phyloP scores from a whole-genome alignment of 2,113 vertebrate species.

The Pithys albifrons region DNA sequence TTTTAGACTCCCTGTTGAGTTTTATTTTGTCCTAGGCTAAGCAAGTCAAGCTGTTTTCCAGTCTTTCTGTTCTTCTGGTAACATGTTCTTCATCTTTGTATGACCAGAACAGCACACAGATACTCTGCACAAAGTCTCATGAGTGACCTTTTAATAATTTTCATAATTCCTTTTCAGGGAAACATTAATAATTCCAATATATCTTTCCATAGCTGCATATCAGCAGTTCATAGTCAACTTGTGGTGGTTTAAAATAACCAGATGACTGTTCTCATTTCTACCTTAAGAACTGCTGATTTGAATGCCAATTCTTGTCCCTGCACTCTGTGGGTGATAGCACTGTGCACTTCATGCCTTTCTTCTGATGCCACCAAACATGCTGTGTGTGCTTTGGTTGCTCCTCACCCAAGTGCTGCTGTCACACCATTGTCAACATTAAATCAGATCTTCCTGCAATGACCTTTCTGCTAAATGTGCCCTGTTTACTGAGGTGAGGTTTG shows the following conservation, averaged over 20 bases:
- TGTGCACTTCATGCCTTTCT: neutral
- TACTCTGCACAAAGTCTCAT: neutral
- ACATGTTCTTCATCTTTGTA: neutral
- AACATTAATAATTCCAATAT: neutral
- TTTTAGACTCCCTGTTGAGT: neutral
- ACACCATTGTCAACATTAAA: neutral
- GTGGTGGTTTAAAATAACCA: neutral
- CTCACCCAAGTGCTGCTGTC: neutral
- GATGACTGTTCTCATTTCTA: neutral
- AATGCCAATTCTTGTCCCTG: neutral
- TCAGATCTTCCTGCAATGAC: neutral
- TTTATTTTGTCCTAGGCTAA: constrained; percentile 14
- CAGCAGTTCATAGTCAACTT: neutral
- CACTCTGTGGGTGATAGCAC: neutral
- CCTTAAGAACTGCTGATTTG: neutral
- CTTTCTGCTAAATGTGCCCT: neutral
- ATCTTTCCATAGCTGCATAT: neutral
- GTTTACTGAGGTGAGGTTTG: neutral
- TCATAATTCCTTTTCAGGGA: neutral
- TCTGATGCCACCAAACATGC: neutral
- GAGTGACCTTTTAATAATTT: neutral
- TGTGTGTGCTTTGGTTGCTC: neutral
- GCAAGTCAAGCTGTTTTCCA: constrained; percentile 32
- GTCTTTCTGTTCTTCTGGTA: neutral
- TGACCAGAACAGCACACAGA: neutral